Evolutionary conservation across 53 echinoderm and acorn worm genomes (phyloP).

Genomic region (Actinopyga echinites): DNA sequence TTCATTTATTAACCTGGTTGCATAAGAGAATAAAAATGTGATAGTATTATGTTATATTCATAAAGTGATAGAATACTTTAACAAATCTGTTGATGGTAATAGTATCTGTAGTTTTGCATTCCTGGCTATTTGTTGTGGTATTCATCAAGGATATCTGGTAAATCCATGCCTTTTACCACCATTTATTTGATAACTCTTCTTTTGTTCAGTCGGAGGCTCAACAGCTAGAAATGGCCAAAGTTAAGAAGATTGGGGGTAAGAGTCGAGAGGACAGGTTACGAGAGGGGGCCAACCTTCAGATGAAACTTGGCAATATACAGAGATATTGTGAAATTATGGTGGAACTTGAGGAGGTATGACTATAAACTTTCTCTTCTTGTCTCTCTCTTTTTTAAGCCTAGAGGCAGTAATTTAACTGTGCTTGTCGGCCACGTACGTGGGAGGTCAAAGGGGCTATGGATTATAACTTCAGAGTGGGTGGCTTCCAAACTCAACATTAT

Average conservation of each 20-base stretch:
- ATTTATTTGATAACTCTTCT: not conserved
- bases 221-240: slow-evolving; percentile 82
- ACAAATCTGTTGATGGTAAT: no score
- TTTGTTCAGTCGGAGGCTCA: slow-evolving; percentile 83
- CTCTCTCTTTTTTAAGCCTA: no score
- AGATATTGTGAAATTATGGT: slow-evolving; percentile 99
- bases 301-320: slow-evolving; percentile 82
- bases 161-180: not conserved
- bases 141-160: not conserved
- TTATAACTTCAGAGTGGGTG: no score
- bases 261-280: slow-evolving; percentile 76
- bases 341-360: slow-evolving; percentile 82
- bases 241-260: slow-evolving; percentile 26
- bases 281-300: slow-evolving; percentile 86
- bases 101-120: no score
- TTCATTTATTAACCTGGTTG: no score
- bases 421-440: no score
- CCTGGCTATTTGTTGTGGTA: not conserved
- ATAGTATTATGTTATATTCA: no score
- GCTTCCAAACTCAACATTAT: no score
- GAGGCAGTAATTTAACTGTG: no score
- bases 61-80: no score
- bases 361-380: not conserved
- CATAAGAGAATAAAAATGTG: no score
- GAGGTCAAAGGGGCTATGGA: no score